These are phyloP conservation scores for human DNA, from an alignment of 2,113 vertebrate genomes.

Conservation along the genomic window DNA sequence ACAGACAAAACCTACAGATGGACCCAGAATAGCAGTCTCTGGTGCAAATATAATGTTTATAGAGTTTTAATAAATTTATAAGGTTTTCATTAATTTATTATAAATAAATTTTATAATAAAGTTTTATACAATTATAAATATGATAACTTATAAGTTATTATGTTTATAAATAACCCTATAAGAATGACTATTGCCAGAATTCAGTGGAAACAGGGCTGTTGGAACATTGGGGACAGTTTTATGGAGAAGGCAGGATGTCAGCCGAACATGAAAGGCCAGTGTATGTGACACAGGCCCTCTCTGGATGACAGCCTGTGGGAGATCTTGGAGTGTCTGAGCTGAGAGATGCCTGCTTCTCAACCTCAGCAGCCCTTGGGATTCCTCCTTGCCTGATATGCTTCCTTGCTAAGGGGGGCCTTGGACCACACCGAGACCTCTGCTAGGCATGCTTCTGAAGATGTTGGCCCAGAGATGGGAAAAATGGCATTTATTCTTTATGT, in stretches of 20 bases:
- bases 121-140: background rate
- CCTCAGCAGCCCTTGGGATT: background rate
- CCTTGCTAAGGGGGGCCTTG: background rate
- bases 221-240: no score
- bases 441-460: background rate
- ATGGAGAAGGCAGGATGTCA: background rate
- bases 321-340: background rate
- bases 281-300: background rate
- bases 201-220: background rate
- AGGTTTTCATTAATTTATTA: background rate
- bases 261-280: background rate
- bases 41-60: background rate
- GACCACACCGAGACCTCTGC: background rate
- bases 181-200: background rate
- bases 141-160: background rate
- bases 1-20: background rate
- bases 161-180: background rate
- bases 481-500: background rate
- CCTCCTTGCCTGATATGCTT: background rate
- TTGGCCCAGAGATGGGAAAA: background rate
- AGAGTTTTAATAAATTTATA: background rate
- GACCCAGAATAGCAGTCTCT: background rate
- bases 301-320: background rate
- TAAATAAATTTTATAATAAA: background rate
- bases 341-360: background rate